phyloP scores from a whole-genome alignment of 2,888 invertebrate genomes.

The Nysson spinosus region DNA sequence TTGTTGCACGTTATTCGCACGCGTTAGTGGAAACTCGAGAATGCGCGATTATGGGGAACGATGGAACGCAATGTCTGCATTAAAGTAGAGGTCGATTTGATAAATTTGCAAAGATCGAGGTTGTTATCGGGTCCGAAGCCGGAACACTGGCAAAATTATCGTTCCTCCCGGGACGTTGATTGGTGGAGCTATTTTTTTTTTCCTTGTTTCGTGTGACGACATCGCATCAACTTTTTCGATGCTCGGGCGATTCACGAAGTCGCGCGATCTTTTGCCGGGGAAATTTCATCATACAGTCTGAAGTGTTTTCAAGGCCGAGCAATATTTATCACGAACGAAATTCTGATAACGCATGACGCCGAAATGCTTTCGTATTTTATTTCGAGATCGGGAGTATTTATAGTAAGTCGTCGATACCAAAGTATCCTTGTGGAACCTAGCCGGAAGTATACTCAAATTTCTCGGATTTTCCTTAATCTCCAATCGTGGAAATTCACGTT shows the following conservation, averaged over 20 bases:
- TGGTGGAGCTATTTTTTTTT: slow-evolving; percentile 1
- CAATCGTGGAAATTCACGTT: too few species aligned
- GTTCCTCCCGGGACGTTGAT: neutral
- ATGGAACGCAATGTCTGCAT: too few species aligned
- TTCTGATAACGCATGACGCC: slow-evolving; percentile 17
- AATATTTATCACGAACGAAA: slow-evolving; percentile 18
- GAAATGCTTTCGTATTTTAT: slow-evolving; percentile 1
- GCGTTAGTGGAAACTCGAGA: too few species aligned
- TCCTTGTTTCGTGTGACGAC: neutral
- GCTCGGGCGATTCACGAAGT: slow-evolving; percentile 1
- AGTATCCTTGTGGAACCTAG: too few species aligned
- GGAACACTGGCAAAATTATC: too few species aligned
- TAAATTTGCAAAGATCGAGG: neutral
- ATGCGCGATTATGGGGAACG: too few species aligned
- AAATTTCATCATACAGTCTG: slow-evolving; percentile 29
- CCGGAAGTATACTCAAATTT: too few species aligned
- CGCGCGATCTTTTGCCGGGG: slow-evolving; percentile 13
- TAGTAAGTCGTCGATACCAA: neutral
- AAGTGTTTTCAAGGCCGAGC: slow-evolving; percentile 14
- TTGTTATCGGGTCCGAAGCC: too few species aligned
- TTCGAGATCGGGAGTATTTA: slow-evolving; percentile 4
- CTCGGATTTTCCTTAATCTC: neutral
- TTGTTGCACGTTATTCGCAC: too few species aligned
- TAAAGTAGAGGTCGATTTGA: too few species aligned
- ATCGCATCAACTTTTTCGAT: neutral